Conservation (phyloP, 2,888 invertebrate genomes). For the Melikaiella ostensackeni region DNA sequence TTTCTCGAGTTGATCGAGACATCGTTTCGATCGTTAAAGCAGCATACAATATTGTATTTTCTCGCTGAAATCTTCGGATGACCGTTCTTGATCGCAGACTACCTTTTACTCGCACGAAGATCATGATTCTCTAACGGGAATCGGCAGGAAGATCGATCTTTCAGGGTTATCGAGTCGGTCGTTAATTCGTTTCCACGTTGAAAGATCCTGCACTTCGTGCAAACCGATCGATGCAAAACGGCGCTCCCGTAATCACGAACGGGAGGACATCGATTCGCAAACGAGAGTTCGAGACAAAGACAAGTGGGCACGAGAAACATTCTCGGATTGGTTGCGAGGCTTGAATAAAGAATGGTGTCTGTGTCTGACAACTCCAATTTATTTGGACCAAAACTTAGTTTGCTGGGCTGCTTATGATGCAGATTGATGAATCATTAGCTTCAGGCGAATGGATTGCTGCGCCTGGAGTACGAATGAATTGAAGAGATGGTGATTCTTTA, state of each 20-base stretch:
- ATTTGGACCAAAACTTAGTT: slow-evolving; percentile 17
- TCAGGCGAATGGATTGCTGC: slow-evolving; percentile 8
- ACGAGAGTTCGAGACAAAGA: slow-evolving; percentile 53
- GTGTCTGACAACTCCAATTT: slow-evolving; percentile 21
- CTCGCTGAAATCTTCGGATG: slow-evolving; percentile 31
- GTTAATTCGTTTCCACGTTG: slow-evolving; percentile 59
- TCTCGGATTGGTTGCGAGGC: slow-evolving; percentile 27
- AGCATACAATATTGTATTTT: slow-evolving; percentile 30
- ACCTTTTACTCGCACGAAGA: slow-evolving; percentile 38
- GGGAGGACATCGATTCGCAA: slow-evolving; percentile 52
- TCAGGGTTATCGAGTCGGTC: slow-evolving; percentile 57
- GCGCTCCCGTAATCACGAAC: slow-evolving; percentile 57
- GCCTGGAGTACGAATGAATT: background rate
- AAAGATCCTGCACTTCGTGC: slow-evolving; percentile 56
- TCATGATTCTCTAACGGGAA: slow-evolving; percentile 52
- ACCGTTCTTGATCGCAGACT: slow-evolving; percentile 13
- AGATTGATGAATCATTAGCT: slow-evolving; percentile 29
- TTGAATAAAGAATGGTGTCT: slow-evolving; percentile 36
- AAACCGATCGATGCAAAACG: slow-evolving; percentile 57
- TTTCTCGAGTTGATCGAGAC: slow-evolving; percentile 38
- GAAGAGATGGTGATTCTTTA: background rate
- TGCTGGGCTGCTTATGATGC: slow-evolving; percentile 29
- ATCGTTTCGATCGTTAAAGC: slow-evolving; percentile 37
- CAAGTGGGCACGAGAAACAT: slow-evolving; percentile 51
- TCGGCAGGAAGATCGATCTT: slow-evolving; percentile 56